phyloP scores from a whole-genome alignment of 2,113 vertebrate genomes.

The Heptranchias perlo region DNA sequence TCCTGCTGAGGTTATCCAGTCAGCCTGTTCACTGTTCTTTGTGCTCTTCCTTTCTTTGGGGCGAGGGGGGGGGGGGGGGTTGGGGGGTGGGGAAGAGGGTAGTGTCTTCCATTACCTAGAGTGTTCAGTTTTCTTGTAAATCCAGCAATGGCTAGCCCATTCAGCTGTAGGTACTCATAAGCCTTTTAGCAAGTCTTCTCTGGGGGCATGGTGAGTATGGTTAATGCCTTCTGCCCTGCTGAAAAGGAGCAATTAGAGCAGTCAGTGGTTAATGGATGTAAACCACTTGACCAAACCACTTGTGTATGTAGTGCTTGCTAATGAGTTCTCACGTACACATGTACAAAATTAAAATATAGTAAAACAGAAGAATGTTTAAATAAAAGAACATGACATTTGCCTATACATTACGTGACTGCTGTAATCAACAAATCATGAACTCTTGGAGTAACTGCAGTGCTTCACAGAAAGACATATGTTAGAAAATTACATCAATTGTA shows the following conservation, averaged over 20 bases:
- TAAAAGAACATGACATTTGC: neutral
- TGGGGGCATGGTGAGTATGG: neutral
- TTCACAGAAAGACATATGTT: neutral
- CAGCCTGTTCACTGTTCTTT: neutral
- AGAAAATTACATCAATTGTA: neutral
- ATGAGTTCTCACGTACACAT: neutral
- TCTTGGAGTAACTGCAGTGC: neutral
- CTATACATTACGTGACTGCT: neutral
- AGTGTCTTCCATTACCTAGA: neutral
- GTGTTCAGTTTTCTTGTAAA: neutral
- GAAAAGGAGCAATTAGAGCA: neutral
- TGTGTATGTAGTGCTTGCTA: neutral
- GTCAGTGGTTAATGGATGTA: neutral
- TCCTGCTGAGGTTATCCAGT: neutral
- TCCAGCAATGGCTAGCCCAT: neutral
- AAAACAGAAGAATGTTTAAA: neutral
- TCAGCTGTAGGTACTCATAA: neutral
- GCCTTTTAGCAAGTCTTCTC: neutral
- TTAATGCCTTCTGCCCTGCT: neutral
- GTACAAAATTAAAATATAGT: neutral
- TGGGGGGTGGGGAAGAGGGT: neutral
- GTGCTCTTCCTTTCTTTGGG: neutral
- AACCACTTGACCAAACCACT: neutral
- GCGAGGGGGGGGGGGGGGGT: too few species aligned
- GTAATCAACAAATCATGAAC: neutral